Evolutionary conservation across 2,888 invertebrate species (phyloP).

Genomic region (Xanthorhoe designata): DNA sequence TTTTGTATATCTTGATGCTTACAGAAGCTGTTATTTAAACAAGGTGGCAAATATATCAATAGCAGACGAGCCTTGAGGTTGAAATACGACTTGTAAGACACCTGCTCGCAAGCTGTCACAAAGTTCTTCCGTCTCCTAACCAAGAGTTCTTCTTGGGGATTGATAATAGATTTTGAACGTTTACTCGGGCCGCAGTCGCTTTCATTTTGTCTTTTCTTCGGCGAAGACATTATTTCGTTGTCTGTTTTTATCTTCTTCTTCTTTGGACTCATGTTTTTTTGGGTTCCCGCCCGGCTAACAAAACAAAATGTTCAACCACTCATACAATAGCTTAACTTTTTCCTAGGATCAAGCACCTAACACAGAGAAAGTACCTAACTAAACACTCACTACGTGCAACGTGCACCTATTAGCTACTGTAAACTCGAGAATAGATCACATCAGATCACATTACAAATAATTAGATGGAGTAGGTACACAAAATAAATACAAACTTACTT

Average conservation of each 20-base stretch:
- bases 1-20: constrained; percentile 55
- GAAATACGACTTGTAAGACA: constrained; percentile 66
- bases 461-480: too few relatives aligned
- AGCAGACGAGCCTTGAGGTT: constrained; percentile 63
- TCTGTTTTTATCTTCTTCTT: constrained; percentile 58
- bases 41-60: constrained; percentile 63
- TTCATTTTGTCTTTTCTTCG: constrained; percentile 50
- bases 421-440: too few relatives aligned
- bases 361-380: too few relatives aligned
- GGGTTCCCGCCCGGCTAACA: too few relatives aligned
- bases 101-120: constrained; percentile 69
- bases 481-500: too few relatives aligned
- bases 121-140: constrained; percentile 67
- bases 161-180: constrained; percentile 52
- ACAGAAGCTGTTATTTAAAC: constrained; percentile 56
- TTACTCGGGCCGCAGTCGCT: constrained; percentile 48
- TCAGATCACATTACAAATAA: too few relatives aligned
- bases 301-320: background rate
- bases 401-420: too few relatives aligned
- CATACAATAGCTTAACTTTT: too few relatives aligned
- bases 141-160: constrained; percentile 52
- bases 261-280: constrained; percentile 54
- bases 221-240: constrained; percentile 20
- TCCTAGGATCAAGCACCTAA: too few relatives aligned
- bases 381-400: too few relatives aligned